Base-by-base conservation (phyloP, 2,797 vertebrate genomes). In the Neosalanx taihuensis region DNA sequence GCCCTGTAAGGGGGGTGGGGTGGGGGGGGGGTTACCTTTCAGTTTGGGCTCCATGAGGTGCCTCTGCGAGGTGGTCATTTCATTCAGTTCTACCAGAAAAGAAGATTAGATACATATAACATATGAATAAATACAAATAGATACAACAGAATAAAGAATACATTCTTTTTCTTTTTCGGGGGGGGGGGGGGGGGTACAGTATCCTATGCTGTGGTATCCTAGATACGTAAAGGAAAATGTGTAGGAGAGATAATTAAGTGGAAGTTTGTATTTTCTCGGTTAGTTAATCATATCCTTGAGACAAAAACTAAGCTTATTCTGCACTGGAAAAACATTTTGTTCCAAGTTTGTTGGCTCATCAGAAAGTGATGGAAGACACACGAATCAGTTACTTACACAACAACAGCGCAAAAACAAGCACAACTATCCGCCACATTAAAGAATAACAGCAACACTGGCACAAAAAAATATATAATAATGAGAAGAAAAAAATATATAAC, bases 51-150 rank as follows among this genome's bases (percentile, higher is more conserved):
- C 85, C 72, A 13, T 9, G 41, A 88, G 85, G 66, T 84, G 88
- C 83, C 86, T 87, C 64, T 89, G 88, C 57, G 92, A 92, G 67
- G 90, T 89, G 69, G 84, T 92, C 91, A 93, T 93, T 85, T 79
- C 85, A 86, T 74, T 78, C 37, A 74, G 75, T 51, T 77, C 86
- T 87, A 79, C 58, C 60, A 57, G 20, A 70, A 61, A 79, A 56
- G n/a, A 33, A 46, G 20, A 58, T 4, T 20, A 41, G 17, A 46
- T 18, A 30, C 41, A 46, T 12, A 46, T 12, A 46, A 46, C 12
- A 5, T 1, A 46, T 12, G 12, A 46, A 5, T 46, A 46, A 12
- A 46, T 57, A 5, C 53, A 26, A 26, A 26, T 26, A 26, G 23
- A 26, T 26, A 26, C 23, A 26, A 26, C 23, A 26, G 23, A 26